Conservation (phyloP, 2,113 vertebrate genomes). For the Trogon surrucura region DNA sequence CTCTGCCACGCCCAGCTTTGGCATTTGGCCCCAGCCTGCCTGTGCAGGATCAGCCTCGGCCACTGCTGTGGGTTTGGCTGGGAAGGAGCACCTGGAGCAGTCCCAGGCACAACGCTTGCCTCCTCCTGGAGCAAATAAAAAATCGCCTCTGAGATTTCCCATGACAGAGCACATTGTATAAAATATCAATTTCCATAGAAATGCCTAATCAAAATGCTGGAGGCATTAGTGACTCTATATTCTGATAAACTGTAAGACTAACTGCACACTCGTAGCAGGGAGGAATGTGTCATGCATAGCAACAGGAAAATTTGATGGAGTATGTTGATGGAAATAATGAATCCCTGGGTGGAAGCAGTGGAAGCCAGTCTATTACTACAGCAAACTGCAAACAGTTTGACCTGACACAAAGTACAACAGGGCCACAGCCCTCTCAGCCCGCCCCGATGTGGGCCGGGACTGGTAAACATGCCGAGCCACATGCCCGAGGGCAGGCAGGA, state of each 20-base stretch:
- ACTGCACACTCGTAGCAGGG: background rate
- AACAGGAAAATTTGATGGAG: background rate
- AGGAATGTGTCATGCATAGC: background rate
- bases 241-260: background rate
- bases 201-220: background rate
- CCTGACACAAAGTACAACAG: background rate
- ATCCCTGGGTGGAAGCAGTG: background rate
- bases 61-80: rapidly evolving
- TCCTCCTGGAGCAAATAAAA: background rate
- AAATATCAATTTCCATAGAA: background rate
- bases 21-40: background rate
- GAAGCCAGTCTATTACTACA: background rate
- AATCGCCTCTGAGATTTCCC: background rate
- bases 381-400: background rate
- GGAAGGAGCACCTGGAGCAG: background rate
- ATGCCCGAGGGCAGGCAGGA: no score
- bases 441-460: background rate
- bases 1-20: background rate
- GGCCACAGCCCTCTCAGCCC: background rate
- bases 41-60: background rate
- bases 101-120: background rate
- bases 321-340: background rate
- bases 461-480: background rate
- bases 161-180: background rate
- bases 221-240: background rate